Evolutionary conservation across 2,113 vertebrate species (phyloP).

Genomic region (Dipodomys spectabilis): DNA sequence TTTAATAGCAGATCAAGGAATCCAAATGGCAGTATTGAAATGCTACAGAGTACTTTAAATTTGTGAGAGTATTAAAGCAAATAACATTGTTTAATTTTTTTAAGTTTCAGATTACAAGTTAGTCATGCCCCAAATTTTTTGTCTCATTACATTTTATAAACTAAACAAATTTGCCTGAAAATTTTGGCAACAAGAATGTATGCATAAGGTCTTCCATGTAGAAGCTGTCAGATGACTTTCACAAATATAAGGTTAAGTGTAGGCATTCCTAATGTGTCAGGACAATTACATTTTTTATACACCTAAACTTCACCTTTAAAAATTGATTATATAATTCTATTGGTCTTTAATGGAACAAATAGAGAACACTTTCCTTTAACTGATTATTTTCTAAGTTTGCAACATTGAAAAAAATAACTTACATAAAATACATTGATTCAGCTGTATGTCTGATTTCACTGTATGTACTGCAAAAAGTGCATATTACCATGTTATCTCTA

Average conservation of each 20-base stretch:
- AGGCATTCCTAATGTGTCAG: neutral
- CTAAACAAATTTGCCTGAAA: neutral
- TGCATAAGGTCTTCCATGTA: neutral
- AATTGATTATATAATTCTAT: neutral
- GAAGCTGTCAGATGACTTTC: neutral
- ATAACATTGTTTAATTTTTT: neutral
- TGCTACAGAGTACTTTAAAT: neutral
- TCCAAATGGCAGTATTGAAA: neutral
- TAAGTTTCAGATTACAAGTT: neutral
- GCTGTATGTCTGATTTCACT: neutral
- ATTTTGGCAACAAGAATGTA: neutral
- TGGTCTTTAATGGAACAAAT: neutral
- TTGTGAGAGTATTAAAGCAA: neutral
- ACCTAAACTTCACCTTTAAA: slow-evolving; percentile 31
- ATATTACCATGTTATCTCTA: neutral
- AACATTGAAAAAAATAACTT: neutral
- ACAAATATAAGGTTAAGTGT: neutral
- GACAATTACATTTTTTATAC: slow-evolving; percentile 29
- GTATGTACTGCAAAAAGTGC: neutral
- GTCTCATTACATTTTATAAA: neutral
- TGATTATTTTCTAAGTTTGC: slow-evolving; percentile 13
- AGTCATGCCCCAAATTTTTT: neutral
- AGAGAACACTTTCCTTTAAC: slow-evolving; percentile 20
- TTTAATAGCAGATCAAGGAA: neutral
- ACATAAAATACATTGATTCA: neutral